A percentile compares a stretch with the other conserved stretches of the same genome.
These are phyloP conservation scores for Zaprionus taronus DNA, from an alignment of 1,140 invertebrate species.

Conservation along the genomic window DNA sequence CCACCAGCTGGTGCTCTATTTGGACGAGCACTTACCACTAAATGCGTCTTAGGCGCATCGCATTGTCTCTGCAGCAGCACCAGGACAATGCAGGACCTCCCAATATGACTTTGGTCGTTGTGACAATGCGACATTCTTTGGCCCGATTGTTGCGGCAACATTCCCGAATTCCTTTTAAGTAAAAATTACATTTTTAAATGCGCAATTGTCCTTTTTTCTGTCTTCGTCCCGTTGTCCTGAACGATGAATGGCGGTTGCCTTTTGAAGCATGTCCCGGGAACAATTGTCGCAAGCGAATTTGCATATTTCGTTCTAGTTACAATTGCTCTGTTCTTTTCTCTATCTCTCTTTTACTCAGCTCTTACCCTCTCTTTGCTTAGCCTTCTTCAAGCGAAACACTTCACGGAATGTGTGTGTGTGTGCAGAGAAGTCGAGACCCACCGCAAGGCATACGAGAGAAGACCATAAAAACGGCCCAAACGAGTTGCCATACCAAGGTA, in stretches of 20 bases:
- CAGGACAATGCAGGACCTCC: conserved; percentile 68
- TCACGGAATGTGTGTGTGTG: conserved; percentile 26
- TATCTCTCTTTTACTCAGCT: neutral
- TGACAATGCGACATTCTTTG: conserved; percentile 63
- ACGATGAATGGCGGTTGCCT: conserved; percentile 40
- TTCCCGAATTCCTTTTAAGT: conserved; percentile 64
- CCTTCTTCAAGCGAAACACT: conserved; percentile 55
- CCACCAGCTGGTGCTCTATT: conserved; percentile 30
- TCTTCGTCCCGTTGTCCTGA: conserved; percentile 35
- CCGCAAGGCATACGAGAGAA: conserved; percentile 64
- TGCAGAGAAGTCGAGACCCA: conserved; percentile 50
- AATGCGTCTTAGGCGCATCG: conserved; percentile 52
- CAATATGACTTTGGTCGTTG: conserved; percentile 70
- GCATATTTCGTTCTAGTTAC: conserved; percentile 67
- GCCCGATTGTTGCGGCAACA: conserved; percentile 54
- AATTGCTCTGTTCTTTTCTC: conserved; percentile 7
- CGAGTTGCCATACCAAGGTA: conserved; percentile 34
- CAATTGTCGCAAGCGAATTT: conserved; percentile 63
- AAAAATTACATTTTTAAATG: conserved; percentile 78
- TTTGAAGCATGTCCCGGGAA: conserved; percentile 63
- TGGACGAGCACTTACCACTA: conserved; percentile 69
- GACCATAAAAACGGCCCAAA: conserved; percentile 63
- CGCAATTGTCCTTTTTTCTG: conserved; percentile 78
- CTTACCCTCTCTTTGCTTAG: conserved; percentile 31
- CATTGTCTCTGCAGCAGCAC: conserved; percentile 26